Base-by-base conservation (phyloP, 2,113 vertebrate species). In the Rhynchomys soricoides region DNA sequence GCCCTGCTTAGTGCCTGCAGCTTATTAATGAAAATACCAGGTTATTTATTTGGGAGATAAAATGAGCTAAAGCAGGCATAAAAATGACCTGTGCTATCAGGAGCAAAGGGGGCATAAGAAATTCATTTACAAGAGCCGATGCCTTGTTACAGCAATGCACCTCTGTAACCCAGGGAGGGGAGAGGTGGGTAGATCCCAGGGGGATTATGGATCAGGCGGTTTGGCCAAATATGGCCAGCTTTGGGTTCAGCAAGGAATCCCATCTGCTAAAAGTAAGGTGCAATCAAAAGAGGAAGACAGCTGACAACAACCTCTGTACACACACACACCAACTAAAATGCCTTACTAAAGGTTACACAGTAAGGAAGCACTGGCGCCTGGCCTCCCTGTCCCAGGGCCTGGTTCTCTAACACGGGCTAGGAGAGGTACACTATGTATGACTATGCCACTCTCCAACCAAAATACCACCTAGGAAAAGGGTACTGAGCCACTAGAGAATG, bases 381-480 rank as follows among this genome's bases (percentile, higher is more conserved):
- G n/a, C 9, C 62, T 22, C 12, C 31, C 43, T 1, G 17, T 6
- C 34, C 11, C 43, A 15, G 17, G n/a, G 21, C 79, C 34, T 11
- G 15, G 24, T 48, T 45, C 17, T 43, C 21, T 7, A n/a, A 37
- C 19, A 1, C 0, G 7, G 24, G 0, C 34, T 0, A 2, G 55
- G 37, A 77, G 16, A 7, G 4, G 5, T 31, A 19, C 29, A 7
- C 22, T 19, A 29, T 43, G 26, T 3, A n/a, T 15, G 31, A 55
- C 87, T 71, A 43, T 64, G 48, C 13, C n/a, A 19, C 16, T 75
- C 73, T 62, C 68, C 24, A 21, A n/a, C 83, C 48, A 93, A 91
- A 59, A 31, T 24, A 43, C 45, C 62, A 71, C 17, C 73, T 21
- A n/a, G 64, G 77, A 83, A n/a, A 78, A 17, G 45, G 37, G 31